Conservation (phyloP, 2,113 vertebrate genomes). For the Pygoscelis antarcticus region DNA sequence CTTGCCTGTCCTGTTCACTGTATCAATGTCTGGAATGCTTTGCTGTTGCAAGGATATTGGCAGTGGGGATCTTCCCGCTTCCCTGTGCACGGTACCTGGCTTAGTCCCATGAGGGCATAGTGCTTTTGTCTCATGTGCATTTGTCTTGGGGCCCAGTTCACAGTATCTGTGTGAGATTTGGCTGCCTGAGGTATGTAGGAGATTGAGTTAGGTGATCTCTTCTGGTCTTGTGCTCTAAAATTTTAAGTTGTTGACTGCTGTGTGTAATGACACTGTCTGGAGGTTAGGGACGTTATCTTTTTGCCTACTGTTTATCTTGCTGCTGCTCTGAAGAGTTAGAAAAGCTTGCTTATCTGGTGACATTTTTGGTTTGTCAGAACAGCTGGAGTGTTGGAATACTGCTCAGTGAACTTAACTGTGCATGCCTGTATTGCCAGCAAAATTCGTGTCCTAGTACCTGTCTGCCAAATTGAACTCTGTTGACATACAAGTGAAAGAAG, state of each 20-base stretch:
- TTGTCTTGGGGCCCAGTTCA: neutral
- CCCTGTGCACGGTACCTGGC: fast-evolving
- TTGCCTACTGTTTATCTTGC: neutral
- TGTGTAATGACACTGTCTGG: neutral
- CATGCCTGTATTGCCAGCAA: neutral
- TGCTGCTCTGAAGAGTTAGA: neutral
- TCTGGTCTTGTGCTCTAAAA: neutral
- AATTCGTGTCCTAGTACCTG: neutral
- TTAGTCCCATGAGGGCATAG: neutral
- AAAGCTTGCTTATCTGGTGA: neutral
- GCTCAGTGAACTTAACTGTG: neutral
- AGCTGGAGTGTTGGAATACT: neutral
- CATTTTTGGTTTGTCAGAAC: neutral
- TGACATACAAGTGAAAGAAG: neutral
- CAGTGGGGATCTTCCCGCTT: neutral
- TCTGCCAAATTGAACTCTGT: neutral
- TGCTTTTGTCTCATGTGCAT: neutral
- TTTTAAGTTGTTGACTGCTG: neutral
- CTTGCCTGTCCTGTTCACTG: neutral
- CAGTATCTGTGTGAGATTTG: neutral
- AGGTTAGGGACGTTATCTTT: neutral
- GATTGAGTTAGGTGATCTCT: neutral
- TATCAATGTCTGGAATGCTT: neutral
- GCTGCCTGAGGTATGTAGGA: neutral
- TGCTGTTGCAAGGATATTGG: neutral